phyloP scores from a whole-genome alignment of 2,113 vertebrate species.

The Amphilophus citrinellus region DNA sequence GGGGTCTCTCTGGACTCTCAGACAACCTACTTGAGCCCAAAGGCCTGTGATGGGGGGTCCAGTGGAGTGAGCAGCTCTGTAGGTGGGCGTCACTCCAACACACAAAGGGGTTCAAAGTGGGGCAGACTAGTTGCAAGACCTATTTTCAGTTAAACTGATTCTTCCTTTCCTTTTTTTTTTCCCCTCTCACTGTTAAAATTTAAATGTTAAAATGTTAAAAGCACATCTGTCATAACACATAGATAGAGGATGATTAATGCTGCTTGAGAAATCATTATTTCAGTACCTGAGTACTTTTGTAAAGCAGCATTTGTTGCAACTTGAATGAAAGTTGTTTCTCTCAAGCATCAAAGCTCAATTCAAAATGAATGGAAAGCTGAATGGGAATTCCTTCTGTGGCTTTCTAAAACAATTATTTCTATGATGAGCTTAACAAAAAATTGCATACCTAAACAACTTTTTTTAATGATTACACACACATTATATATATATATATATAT shows the following conservation, averaged over 20 bases:
- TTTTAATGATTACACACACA: neutral
- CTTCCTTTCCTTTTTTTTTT: constrained; percentile 24
- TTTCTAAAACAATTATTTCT: neutral
- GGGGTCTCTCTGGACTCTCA: constrained; percentile 82
- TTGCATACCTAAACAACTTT: neutral
- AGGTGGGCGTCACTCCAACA: constrained; percentile 64
- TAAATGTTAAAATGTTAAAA: constrained; percentile 10
- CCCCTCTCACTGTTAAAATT: constrained; percentile 71
- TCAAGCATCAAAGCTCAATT: neutral
- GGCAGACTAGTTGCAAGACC: constrained; percentile 61
- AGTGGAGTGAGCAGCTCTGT: constrained; percentile 38
- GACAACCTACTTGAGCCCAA: constrained; percentile 50
- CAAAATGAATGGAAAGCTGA: neutral
- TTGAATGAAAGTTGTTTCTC: neutral
- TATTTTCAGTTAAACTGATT: constrained; percentile 64
- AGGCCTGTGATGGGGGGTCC: constrained; percentile 41
- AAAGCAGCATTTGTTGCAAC: constrained; percentile 32
- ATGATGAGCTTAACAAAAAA: neutral
- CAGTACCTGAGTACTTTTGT: neutral
- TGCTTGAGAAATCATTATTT: constrained; percentile 10
- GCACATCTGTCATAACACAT: constrained; percentile 33
- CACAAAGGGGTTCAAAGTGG: constrained; percentile 60
- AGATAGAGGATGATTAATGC: constrained; percentile 47
- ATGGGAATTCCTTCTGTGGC: neutral
- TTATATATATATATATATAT: too few relatives aligned